phyloP scores from a whole-genome alignment of 1,140 invertebrate species.

The Rhizoglyphus robini region DNA sequence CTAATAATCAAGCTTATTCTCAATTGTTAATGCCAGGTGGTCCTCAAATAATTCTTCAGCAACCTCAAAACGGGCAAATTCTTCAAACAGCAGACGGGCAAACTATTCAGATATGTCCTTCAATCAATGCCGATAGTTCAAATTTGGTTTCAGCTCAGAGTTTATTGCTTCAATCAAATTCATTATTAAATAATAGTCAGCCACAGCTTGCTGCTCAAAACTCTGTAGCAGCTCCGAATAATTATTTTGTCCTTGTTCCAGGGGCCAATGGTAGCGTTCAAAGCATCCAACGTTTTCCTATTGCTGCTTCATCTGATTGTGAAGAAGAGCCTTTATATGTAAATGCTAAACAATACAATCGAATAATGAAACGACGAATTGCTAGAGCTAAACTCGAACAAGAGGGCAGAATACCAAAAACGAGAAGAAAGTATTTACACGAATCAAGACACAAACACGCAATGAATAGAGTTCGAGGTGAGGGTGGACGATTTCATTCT shows the following conservation, averaged over 20 bases:
- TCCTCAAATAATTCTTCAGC: constrained; percentile 34
- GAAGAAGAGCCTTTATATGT: constrained; percentile 92
- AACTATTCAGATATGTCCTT: constrained; percentile 59
- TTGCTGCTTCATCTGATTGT: constrained; percentile 32
- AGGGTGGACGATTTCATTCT: constrained; percentile 88
- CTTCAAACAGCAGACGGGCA: constrained; percentile 86
- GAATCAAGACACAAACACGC: constrained; percentile 94
- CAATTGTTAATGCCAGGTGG: constrained; percentile 41
- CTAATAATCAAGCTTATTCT: constrained; percentile 41
- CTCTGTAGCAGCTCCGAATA: constrained; percentile 43
- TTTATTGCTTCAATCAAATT: constrained; percentile 30
- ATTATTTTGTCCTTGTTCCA: constrained; percentile 41
- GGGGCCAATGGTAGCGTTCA: constrained; percentile 23
- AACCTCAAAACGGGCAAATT: constrained; percentile 49
- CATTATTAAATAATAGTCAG: constrained; percentile 33
- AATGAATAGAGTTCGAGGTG: constrained; percentile 89
- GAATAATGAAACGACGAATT: constrained; percentile 75
- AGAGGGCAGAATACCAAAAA: constrained; percentile 87
- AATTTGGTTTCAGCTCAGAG: constrained; percentile 32
- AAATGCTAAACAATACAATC: constrained; percentile 94
- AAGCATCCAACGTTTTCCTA: constrained; percentile 49
- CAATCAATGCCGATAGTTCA: constrained; percentile 47
- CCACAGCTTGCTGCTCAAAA: too few relatives aligned
- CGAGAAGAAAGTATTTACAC: constrained; percentile 97
- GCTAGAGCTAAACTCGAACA: constrained; percentile 79